phyloP scores from a whole-genome alignment of 2,888 invertebrate species.

The Formica aserva region DNA sequence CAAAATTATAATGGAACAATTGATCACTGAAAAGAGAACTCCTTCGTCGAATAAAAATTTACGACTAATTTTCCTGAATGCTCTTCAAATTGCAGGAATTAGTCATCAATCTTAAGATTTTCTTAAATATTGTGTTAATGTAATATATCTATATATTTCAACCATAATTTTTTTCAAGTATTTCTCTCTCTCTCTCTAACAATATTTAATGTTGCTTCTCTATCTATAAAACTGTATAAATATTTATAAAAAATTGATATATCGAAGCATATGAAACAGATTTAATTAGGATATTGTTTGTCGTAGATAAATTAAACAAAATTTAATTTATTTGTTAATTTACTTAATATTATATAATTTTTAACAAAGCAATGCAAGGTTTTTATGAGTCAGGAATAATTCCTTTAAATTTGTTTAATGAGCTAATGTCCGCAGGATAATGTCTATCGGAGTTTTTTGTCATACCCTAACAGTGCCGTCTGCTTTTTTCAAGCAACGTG shows the following conservation, averaged over 20 bases:
- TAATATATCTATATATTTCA: neutral
- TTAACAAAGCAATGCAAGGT: neutral
- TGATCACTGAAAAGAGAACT: constrained; percentile 58
- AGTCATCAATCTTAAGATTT: neutral
- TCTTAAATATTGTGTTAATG: neutral
- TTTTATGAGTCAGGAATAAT: neutral
- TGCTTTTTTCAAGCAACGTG: constrained; percentile 50
- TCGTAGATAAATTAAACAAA: neutral
- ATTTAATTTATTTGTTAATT: neutral
- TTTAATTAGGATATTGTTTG: neutral
- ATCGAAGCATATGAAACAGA: neutral
- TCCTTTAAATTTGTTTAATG: neutral
- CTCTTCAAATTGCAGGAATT: neutral
- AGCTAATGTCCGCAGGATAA: neutral
- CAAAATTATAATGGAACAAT: constrained; percentile 59
- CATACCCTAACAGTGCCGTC: constrained; percentile 9
- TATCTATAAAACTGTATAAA: neutral
- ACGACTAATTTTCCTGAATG: constrained; percentile 56
- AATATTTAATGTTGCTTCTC: neutral
- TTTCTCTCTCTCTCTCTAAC: neutral
- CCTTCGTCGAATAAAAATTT: constrained; percentile 58
- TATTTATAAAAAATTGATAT: neutral
- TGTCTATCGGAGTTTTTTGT: neutral
- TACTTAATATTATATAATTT: neutral
- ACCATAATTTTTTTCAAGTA: neutral